A percentile compares a stretch with the other conserved stretches of the same genome.
Conservation (phyloP, 1,140 invertebrate genomes). For the Eufriesea mexicana region DNA sequence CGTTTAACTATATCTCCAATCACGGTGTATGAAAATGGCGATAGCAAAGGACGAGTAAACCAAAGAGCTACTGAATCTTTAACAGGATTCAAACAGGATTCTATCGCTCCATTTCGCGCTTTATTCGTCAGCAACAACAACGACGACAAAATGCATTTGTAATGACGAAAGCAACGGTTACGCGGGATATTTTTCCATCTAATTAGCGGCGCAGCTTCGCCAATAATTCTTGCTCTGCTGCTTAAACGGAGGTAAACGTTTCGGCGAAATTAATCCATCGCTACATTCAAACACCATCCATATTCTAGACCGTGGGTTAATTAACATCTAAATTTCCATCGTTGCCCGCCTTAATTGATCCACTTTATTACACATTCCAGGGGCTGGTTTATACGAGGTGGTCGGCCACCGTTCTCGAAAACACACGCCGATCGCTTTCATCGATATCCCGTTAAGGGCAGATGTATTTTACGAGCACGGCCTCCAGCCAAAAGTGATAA, state of each 20-base stretch:
- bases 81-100: not conserved
- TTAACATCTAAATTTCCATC: conserved; percentile 50
- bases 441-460: conserved; percentile 48
- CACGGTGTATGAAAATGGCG: not conserved
- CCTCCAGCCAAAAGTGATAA: conserved; percentile 49
- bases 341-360: conserved; percentile 50
- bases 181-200: not conserved
- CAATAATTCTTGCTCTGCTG: not conserved
- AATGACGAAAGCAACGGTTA: not conserved
- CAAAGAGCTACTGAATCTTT: not conserved
- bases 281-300: conserved; percentile 39
- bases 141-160: not conserved
- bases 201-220: not conserved
- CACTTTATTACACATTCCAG: conserved; percentile 43
- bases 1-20: not conserved
- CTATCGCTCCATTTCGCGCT: not conserved
- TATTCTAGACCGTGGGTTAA: conserved; percentile 30
- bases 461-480: conserved; percentile 42
- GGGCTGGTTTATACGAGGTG: conserved; percentile 16
- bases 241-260: not conserved
- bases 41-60: not conserved
- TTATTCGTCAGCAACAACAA: not conserved
- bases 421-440: conserved; percentile 43
- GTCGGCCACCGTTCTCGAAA: conserved; percentile 33
- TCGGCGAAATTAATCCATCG: conserved; percentile 17